Evolutionary conservation across 2,113 vertebrate genomes (phyloP).

Genomic region (Pseudorasbora parva): DNA sequence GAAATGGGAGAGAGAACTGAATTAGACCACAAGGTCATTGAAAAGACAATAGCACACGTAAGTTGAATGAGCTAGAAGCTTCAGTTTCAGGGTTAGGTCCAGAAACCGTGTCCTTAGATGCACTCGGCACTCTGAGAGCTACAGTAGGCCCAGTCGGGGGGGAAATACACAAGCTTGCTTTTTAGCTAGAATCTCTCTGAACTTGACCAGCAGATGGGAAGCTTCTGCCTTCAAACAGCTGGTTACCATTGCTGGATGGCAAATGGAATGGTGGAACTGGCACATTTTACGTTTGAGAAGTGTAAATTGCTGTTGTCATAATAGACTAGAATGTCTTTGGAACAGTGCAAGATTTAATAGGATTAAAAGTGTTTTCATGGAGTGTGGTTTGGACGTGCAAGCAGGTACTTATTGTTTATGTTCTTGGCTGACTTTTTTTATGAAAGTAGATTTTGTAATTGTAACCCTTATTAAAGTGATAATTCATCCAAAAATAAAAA

Average conservation of each 20-base stretch:
- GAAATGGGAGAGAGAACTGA: constrained; percentile 69
- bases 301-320: constrained; percentile 24
- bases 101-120: constrained; percentile 76
- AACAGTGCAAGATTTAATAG: constrained; percentile 14
- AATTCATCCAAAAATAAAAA: too few species aligned
- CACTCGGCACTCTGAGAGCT: constrained; percentile 67
- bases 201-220: constrained; percentile 26
- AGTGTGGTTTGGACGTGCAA: constrained; percentile 8
- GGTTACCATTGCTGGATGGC: constrained; percentile 20
- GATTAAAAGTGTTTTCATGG: constrained; percentile 27
- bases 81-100: constrained; percentile 72
- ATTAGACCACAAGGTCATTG: constrained; percentile 76
- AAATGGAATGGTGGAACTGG: constrained; percentile 13
- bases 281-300: neutral
- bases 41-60: constrained; percentile 78
- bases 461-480: neutral
- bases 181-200: constrained; percentile 61
- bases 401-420: constrained; percentile 10
- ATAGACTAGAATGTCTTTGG: neutral
- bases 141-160: constrained; percentile 61
- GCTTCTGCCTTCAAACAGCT: constrained; percentile 27
- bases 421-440: neutral
- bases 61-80: constrained; percentile 72
- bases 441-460: neutral
- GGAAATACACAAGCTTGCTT: constrained; percentile 49